Percentiles rank a stretch among this genome's conserved stretches.
phyloP scores from a whole-genome alignment of 2,888 invertebrate genomes.

The Papilio elwesi region DNA sequence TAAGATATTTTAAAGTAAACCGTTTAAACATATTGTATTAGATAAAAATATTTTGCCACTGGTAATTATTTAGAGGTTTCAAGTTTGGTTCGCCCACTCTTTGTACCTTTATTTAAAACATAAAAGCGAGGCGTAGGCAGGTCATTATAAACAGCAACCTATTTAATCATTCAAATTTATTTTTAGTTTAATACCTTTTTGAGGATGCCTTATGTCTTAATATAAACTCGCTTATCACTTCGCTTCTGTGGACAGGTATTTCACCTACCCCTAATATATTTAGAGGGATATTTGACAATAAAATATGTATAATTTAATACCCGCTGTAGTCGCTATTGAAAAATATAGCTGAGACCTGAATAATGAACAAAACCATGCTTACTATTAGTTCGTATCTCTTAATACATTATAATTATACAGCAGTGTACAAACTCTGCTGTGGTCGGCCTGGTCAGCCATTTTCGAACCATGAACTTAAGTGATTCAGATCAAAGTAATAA shows the following conservation, averaged over 20 bases:
- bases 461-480: no score
- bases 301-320: no score
- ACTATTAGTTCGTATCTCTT: no score
- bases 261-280: background rate
- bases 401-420: no score
- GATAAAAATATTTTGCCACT: background rate
- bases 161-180: conserved; percentile 6
- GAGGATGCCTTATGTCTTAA: background rate
- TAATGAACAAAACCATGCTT: no score
- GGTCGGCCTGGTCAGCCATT: no score
- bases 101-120: background rate
- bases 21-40: background rate
- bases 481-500: no score
- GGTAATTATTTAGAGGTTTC: background rate
- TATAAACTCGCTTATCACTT: background rate
- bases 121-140: conserved; percentile 2
- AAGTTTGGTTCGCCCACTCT: conserved; percentile 10
- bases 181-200: background rate
- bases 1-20: background rate
- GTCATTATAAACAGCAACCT: conserved; percentile 13
- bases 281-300: background rate
- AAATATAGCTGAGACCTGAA: no score
- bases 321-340: no score
- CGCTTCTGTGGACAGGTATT: background rate
- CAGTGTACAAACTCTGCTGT: no score